Evolutionary conservation across 2,113 vertebrate species (phyloP).

Genomic region (Gracilinanus agilis): DNA sequence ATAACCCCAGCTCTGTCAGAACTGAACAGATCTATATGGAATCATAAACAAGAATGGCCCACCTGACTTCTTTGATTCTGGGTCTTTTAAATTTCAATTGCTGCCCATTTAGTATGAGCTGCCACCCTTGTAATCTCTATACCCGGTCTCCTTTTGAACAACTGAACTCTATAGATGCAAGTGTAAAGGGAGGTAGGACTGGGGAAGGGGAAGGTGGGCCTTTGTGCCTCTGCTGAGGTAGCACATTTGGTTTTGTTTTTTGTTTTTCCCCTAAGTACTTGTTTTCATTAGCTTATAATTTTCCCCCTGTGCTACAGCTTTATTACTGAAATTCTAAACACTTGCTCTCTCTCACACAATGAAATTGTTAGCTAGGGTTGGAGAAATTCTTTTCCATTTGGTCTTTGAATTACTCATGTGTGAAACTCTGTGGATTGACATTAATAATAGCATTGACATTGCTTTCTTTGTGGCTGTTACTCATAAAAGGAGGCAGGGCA

Average conservation of each 20-base stretch:
- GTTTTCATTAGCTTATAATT: not conserved
- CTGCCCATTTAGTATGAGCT: not conserved
- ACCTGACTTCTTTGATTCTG: not conserved
- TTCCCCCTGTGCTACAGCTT: not conserved
- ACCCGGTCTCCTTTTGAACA: too few species aligned
- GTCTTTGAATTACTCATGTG: not conserved
- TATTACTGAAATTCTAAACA: not conserved
- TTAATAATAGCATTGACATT: not conserved
- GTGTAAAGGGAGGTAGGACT: too few species aligned
- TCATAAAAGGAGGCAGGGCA: too few species aligned
- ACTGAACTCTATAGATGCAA: too few species aligned
- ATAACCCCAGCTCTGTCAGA: too few species aligned
- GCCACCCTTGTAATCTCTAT: not conserved
- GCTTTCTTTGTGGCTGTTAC: slow-evolving; percentile 1
- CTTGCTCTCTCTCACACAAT: not conserved
- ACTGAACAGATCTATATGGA: too few species aligned
- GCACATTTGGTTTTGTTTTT: not conserved
- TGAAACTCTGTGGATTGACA: not conserved
- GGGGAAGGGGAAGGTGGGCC: too few species aligned
- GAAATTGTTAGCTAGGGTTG: not conserved
- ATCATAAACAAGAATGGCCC: too few species aligned
- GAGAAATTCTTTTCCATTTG: slow-evolving; percentile 1
- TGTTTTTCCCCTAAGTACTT: not conserved
- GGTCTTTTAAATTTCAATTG: not conserved
- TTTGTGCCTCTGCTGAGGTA: not conserved